Evolutionary conservation across 2,888 invertebrate genomes (phyloP), one percentile per base, ranked within the genome.

Genomic region (Agrochola macilenta): DNA sequence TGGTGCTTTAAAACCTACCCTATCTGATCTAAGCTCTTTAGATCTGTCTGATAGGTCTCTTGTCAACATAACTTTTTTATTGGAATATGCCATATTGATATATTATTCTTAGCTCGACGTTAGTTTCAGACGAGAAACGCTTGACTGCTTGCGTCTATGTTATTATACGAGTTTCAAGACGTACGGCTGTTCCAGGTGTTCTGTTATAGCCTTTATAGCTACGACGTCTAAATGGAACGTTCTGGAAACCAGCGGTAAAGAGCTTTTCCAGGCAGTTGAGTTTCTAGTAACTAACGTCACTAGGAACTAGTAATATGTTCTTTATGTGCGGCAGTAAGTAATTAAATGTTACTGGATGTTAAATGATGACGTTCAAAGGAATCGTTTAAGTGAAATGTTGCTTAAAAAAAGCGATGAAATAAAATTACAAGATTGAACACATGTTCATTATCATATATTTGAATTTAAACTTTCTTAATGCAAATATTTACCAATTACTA

Each of bases 81-180:
- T 9, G 35, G 20, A 35, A 9, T 11, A 61, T 82, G 20, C 86
- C 83, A 20, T 43, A 86, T 83, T 52, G 7, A 30, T 5, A 4
- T 35, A 14, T 46, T 30, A 5, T 85, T 83, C 72, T 30, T 17
- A 35, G 26, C 63, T 83, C 69, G 14, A 23, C 14, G 86, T 76
- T 14, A 66, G 60, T 69, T 76, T 54, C 66, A 73, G 72, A 70
- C 69, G 72, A 72, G 77, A 58, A 69, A 70, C 83, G 86, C 83
- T 73, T 60, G 66, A 74, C 73, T 82, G 83, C 73, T 49, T 64
- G 52, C 64, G 70, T 73, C 73, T 86, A 86, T 83, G 70, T 86
- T 78, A 83, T 84, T 84, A 86, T 78, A 75, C 71, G 79, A 84
- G 68, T 86, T 84, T 74, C 83, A 86, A 84, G 83, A 84, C 74